Evolutionary conservation across 2,888 invertebrate species (phyloP).

Genomic region (Cephus pulcher): DNA sequence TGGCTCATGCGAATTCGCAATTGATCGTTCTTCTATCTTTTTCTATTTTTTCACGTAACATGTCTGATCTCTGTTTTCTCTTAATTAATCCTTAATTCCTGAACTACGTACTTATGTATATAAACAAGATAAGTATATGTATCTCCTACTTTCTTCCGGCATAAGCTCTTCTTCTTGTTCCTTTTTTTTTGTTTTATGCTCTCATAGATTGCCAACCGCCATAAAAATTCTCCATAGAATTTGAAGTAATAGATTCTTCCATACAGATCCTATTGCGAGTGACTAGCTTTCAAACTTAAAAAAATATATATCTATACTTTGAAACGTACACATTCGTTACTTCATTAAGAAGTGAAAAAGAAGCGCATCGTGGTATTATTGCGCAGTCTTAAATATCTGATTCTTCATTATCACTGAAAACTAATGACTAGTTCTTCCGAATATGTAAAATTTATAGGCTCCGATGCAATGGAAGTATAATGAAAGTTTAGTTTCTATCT

Average conservation of each 20-base stretch:
- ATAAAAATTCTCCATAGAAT: too few relatives aligned
- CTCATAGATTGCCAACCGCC: too few relatives aligned
- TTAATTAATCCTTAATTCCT: not conserved
- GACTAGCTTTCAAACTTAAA: too few relatives aligned
- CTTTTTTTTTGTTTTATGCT: too few relatives aligned
- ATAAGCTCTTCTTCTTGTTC: too few relatives aligned
- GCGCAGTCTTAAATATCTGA: not conserved
- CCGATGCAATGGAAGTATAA: slow-evolving; percentile 49
- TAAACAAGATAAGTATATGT: too few relatives aligned
- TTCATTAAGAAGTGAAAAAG: not conserved
- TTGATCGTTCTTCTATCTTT: not conserved
- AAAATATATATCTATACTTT: too few relatives aligned
- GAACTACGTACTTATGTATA: too few relatives aligned
- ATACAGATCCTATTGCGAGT: too few relatives aligned
- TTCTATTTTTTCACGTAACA: not conserved
- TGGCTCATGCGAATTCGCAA: slow-evolving; percentile 57
- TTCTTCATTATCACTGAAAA: slow-evolving; percentile 33
- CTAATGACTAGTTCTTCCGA: slow-evolving; percentile 50
- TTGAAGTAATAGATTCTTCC: too few relatives aligned
- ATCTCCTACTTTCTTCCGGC: not conserved
- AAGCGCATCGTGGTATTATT: not conserved
- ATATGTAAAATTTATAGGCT: slow-evolving; percentile 47
- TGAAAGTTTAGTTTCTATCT: slow-evolving; percentile 43
- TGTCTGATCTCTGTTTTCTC: not conserved
- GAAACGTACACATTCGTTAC: too few relatives aligned